Evolutionary conservation across 1,140 invertebrate species (phyloP), one percentile per base, ranked within the genome.

Genomic region (Adelges cooleyi): DNA sequence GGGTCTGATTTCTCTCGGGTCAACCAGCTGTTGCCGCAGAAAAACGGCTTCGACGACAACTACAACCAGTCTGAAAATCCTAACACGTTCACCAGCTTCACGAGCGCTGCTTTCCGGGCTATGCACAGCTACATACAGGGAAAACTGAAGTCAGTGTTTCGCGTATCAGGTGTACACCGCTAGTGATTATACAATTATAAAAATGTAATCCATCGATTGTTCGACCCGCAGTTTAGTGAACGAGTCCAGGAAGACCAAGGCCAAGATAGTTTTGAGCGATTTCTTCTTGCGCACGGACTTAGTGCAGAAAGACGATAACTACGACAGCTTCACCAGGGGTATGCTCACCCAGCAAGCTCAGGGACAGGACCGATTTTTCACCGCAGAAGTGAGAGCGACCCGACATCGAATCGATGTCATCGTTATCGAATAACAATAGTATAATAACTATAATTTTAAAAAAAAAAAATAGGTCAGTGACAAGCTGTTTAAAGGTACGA

Each of bases 311-410:
- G 20, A 42, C 3, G 50, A 65, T 17, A 68, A 53, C 17, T 71
- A 50, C 11, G 70, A 71, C 40, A 66, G 62, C 10, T 52, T 69
- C 20, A 40, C 65, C 11, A 76, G 86, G 74, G 86, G 87, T 2
- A 75, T 88, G 68, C 76, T 81, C n/a, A 81, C 79, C 2, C 86
- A 89, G 71, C 80, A 80, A 0, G 77, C 86, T 74, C 78, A 84
- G 59, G 77, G 77, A 66, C 82, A 81, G 20, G 86, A 89, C 74
- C 79, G 80, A 67, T 86, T 78, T 71, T 86, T 84, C 73, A 82
- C 84, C 68, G 77, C 74, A 69, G 86, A 89, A 71, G 78, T 80
- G 70, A 76, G 48, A 71, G 2, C 13, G 18, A 18, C 10, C 8
- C 0, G 27, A 33, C 29, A 11, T 33, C 11, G 5, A 6, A 33